A percentile compares a stretch with the other conserved stretches of the same genome.
These are phyloP conservation scores for Drosophila tristis DNA, from an alignment of 1,140 invertebrate genomes.

Conservation along the genomic window DNA sequence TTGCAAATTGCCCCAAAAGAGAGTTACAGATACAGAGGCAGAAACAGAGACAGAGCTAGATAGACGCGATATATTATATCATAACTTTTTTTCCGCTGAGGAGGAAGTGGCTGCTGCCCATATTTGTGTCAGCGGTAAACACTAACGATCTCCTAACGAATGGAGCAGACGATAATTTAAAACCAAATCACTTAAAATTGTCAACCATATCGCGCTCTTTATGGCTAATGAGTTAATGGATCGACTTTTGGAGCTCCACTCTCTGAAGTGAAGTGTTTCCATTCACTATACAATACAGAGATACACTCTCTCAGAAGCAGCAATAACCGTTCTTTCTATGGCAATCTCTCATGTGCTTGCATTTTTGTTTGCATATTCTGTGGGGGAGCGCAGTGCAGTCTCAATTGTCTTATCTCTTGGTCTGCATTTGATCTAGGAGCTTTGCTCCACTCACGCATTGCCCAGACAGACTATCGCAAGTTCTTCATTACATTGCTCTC, in stretches of 20 bases:
- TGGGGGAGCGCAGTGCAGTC: no score
- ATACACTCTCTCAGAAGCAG: no score
- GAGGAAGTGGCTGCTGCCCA: constrained; percentile 53
- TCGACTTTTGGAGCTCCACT: constrained; percentile 26
- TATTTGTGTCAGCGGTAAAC: constrained; percentile 55
- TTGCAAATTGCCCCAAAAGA: constrained; percentile 51
- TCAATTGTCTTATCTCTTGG: no score
- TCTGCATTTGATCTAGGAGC: no score
- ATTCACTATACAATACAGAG: no score
- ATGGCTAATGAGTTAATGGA: constrained; percentile 48
- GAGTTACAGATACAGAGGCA: neutral
- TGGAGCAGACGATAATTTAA: constrained; percentile 27
- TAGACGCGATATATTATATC: constrained; percentile 41
- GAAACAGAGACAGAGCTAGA: constrained; percentile 4
- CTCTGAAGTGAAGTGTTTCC: constrained; percentile 1
- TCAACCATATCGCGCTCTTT: constrained; percentile 40
- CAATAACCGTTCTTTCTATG: no score
- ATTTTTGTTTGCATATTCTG: no score
- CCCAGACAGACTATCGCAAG: no score
- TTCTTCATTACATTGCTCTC: no score
- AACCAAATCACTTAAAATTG: constrained; percentile 26
- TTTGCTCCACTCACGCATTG: no score
- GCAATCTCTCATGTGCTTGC: no score
- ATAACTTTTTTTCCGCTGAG: constrained; percentile 26
- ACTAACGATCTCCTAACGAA: constrained; percentile 37